Evolutionary conservation across 1,140 invertebrate genomes (phyloP), one percentile per base, ranked within the genome.

Genomic region (Drosophila baimaii): DNA sequence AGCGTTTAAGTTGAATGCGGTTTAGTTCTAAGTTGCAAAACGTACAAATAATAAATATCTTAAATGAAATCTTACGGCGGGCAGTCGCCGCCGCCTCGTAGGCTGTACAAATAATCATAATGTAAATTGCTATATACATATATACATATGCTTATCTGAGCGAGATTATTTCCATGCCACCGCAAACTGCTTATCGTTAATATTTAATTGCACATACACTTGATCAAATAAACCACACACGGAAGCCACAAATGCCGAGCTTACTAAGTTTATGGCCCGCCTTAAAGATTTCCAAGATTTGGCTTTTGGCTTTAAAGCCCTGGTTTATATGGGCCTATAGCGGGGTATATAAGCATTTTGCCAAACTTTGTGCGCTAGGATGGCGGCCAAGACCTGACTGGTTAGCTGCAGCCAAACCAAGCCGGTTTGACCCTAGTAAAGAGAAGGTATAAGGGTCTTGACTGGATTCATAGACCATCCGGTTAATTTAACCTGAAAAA

Each of bases 391-490:
- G 5, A 85, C 0, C 33, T 85, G 74, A 8, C 78, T 65, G 43
- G 25, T 31, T 23, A 85, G 15, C 39, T 81, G 82, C 19, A 78
- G 9, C 2, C 78, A 3, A 10, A 65, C 46, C 8, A 46, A 12
- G 5, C 56, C n/a, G 15, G 62, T 74, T 13, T 75, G 52, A 4
- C 82, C 82, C 0, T 55, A 31, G 25, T 52, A 78, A 0, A 85
- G 8, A 0, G 64, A 31, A 1, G 81, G 78, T 17, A 81, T 51
- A 0, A 86, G 35, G 0, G 58, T 49, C 29, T 31, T 85, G 23
- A 43, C 62, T 2, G 78, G 82, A 43, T 86, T 85, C 78, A 85
- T 75, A 0, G 69, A 37, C 8, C 74, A 65, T 10, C 77, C 81
- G 0, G 81, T 81, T 13, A 85, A 25, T 15, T 70, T 29, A 7